These are phyloP conservation scores for Eutrigla gurnardus DNA, from an alignment of 2,797 vertebrate genomes.

Conservation along the genomic window DNA sequence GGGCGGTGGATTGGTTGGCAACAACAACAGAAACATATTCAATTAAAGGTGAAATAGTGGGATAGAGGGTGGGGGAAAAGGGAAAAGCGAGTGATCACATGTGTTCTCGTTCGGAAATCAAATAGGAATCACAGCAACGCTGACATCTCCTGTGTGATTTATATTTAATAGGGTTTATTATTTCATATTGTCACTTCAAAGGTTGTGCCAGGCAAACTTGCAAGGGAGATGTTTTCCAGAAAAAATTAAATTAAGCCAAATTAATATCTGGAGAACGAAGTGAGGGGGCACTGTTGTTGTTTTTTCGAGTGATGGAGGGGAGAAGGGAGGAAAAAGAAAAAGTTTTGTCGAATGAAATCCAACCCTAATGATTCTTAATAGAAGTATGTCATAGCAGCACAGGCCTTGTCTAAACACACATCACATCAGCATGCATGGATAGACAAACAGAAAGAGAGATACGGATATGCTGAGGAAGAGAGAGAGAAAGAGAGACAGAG, in stretches of 20 bases:
- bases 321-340: conserved; percentile 36
- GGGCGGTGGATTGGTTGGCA: conserved; percentile 76
- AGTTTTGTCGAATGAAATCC: conserved; percentile 69
- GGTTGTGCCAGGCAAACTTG: conserved; percentile 82
- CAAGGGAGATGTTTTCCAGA: conserved; percentile 81
- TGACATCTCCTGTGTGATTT: conserved; percentile 85
- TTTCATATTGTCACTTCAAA: conserved; percentile 90
- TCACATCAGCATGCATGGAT: conserved; percentile 61
- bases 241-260: conserved; percentile 84
- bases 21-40: conserved; percentile 85
- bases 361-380: conserved; percentile 64
- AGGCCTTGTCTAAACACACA: conserved; percentile 60
- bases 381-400: conserved; percentile 59
- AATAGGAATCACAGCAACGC: conserved; percentile 82
- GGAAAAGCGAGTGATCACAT: conserved; percentile 85
- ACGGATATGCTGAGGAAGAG: conserved; percentile 28
- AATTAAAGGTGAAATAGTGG: conserved; percentile 87
- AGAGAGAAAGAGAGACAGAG: conserved; percentile 30
- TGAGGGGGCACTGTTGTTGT: conserved; percentile 67
- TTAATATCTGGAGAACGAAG: conserved; percentile 81
- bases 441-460: conserved; percentile 48
- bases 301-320: conserved; percentile 52
- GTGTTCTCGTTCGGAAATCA: conserved; percentile 84
- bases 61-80: conserved; percentile 76
- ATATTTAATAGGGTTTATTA: conserved; percentile 90